Evolutionary conservation across 2,888 invertebrate species (phyloP).

Genomic region (Loripinus fragilis): DNA sequence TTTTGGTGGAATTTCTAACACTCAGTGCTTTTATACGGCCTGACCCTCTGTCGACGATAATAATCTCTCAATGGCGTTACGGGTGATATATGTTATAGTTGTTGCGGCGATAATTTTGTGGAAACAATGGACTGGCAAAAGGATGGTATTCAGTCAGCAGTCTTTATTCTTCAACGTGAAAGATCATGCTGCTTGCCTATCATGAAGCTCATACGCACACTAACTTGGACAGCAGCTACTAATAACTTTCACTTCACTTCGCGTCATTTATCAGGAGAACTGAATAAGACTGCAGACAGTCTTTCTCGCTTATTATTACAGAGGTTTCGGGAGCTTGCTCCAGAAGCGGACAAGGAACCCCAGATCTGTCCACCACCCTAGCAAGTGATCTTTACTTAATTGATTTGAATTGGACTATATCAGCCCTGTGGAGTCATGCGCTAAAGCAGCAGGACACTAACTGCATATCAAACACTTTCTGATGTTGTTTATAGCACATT

Average conservation of each 20-base stretch:
- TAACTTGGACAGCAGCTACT: conserved; percentile 11
- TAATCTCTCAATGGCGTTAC: conserved; percentile 4
- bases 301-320: not conserved
- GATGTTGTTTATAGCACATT: not conserved
- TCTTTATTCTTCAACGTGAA: not conserved
- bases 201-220: not conserved
- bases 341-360: not conserved
- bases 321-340: not conserved
- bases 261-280: not conserved
- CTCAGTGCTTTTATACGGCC: conserved; percentile 12
- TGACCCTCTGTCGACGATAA: not conserved
- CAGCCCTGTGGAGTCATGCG: not conserved
- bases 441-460: not conserved
- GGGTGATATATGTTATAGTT: not conserved
- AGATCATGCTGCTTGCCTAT: not conserved
- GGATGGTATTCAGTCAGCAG: not conserved
- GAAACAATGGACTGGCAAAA: not conserved
- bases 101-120: not conserved
- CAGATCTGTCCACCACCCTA: not conserved
- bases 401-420: not conserved
- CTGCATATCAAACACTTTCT: not conserved
- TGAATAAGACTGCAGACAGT: not conserved
- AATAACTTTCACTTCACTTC: conserved; percentile 11
- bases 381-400: not conserved
- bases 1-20: not conserved